Conservation (phyloP, 1,140 invertebrate genomes). For the Leptestheria dahalacensis region DNA sequence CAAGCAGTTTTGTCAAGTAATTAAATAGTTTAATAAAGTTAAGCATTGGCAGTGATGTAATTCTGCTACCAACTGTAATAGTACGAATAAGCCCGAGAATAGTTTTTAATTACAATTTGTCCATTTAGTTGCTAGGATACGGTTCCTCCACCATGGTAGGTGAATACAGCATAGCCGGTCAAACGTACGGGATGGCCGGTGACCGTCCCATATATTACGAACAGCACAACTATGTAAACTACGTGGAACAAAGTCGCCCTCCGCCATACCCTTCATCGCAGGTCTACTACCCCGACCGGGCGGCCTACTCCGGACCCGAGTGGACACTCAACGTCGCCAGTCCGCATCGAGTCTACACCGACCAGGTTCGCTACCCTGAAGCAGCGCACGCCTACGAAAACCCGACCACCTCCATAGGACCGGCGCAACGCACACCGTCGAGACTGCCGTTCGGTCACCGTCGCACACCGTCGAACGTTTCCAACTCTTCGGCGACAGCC, state of each 20-base stretch:
- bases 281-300: background rate
- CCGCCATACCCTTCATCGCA: conserved; percentile 2
- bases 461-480: conserved; percentile 52
- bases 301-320: background rate
- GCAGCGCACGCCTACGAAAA: conserved; percentile 40
- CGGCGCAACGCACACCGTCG: background rate
- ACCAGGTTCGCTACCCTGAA: background rate
- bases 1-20: no score
- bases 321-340: background rate
- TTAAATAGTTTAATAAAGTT: no score
- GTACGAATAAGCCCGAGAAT: no score
- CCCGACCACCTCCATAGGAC: conserved; percentile 24
- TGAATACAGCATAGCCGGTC: background rate
- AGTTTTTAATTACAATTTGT: no score
- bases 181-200: background rate
- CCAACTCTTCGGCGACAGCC: conserved; percentile 38
- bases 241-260: background rate
- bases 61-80: no score
- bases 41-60: no score
- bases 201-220: conserved; percentile 1
- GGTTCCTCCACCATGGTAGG: background rate
- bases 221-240: background rate
- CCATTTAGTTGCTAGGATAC: no score
- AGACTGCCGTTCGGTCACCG: conserved; percentile 32
- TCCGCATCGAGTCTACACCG: background rate